Evolutionary conservation across 2,113 vertebrate genomes (phyloP).

Genomic region (Gavialis gangeticus): DNA sequence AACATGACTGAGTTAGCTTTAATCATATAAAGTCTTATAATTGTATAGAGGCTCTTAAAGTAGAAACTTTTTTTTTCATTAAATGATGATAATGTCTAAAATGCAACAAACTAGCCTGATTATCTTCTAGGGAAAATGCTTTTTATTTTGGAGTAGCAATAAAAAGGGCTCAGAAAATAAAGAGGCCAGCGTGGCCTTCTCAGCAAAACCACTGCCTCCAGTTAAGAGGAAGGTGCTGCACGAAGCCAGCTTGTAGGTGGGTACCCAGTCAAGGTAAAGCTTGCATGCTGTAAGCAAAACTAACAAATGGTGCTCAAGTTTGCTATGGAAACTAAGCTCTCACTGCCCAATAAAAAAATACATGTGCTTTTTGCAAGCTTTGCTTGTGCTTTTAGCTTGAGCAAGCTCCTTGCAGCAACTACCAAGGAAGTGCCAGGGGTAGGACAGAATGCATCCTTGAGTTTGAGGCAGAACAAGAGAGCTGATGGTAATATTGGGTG

Average conservation of each 20-base stretch:
- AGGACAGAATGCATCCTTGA: too few relatives aligned
- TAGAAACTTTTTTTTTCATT: background rate
- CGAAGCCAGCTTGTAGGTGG: slow-evolving; percentile 83
- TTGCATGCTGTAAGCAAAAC: too few relatives aligned
- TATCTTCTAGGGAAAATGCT: slow-evolving; percentile 85
- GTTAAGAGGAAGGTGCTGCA: slow-evolving; percentile 70
- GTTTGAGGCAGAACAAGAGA: too few relatives aligned
- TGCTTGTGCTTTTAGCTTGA: background rate
- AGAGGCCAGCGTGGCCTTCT: slow-evolving; percentile 74
- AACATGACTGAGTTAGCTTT: background rate
- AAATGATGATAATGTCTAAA: background rate
- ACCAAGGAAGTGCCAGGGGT: too few relatives aligned
- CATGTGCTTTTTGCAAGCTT: background rate
- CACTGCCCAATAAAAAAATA: background rate
- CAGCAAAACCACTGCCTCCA: slow-evolving; percentile 71
- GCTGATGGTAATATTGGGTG: background rate
- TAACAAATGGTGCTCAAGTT: background rate
- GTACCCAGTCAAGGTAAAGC: slow-evolving; percentile 73
- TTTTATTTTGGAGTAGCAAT: slow-evolving; percentile 85
- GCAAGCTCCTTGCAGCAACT: too few relatives aligned
- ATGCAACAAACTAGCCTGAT: slow-evolving; percentile 78
- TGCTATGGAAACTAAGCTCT: background rate
- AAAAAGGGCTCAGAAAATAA: slow-evolving; percentile 79
- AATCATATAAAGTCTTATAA: background rate
- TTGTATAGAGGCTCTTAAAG: background rate